These are phyloP conservation scores for Hippopotamus amphibius DNA, from an alignment of 2,113 vertebrate species.

Conservation along the genomic window DNA sequence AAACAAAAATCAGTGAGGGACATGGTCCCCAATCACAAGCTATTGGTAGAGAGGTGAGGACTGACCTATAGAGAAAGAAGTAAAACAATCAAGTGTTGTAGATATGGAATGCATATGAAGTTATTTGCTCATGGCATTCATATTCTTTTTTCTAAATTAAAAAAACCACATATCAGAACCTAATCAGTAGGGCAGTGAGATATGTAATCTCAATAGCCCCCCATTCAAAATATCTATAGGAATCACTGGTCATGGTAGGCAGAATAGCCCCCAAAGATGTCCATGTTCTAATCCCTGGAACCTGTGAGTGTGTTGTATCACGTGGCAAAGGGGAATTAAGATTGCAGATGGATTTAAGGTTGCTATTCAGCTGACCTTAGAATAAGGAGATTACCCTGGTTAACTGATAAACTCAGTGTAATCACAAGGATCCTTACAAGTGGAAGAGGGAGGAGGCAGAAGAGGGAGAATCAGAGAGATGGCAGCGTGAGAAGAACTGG, in stretches of 20 bases:
- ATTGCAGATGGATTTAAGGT: constrained; percentile 23
- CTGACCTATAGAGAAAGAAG: constrained; percentile 17
- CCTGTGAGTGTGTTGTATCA: not conserved
- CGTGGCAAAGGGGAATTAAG: constrained; percentile 7
- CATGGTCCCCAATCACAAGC: not conserved
- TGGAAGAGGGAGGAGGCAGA: not conserved
- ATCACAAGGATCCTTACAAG: not conserved
- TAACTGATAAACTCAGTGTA: not conserved
- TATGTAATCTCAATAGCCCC: not conserved
- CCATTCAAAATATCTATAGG: not conserved
- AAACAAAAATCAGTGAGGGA: constrained; percentile 34
- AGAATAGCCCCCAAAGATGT: not conserved
- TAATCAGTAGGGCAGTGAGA: constrained; percentile 1
- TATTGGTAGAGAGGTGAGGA: not conserved
- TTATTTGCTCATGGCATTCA: not conserved
- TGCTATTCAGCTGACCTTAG: constrained; percentile 8
- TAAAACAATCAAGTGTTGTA: constrained; percentile 15
- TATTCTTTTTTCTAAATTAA: constrained; percentile 52
- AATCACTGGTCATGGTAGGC: not conserved
- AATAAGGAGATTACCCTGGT: not conserved
- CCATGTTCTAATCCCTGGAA: not conserved
- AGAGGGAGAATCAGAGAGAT: not conserved
- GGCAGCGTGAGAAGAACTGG: not conserved
- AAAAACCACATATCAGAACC: not conserved
- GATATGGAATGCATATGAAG: not conserved